Evolutionary conservation across 2,113 vertebrate species (phyloP).

Genomic region (Athene noctua): DNA sequence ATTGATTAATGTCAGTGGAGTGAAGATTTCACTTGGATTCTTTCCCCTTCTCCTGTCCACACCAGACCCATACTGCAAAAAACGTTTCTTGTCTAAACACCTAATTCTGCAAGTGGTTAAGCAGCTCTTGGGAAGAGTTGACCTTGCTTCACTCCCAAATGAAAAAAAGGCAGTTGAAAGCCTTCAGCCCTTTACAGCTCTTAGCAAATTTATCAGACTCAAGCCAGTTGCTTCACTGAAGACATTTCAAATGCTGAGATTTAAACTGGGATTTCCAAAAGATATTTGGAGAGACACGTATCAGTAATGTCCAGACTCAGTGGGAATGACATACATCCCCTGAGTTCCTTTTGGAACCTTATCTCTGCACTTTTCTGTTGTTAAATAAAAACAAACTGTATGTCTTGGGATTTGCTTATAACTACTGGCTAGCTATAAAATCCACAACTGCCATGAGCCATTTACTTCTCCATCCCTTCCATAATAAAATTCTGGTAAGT

Average conservation of each 20-base stretch:
- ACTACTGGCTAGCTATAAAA: not conserved
- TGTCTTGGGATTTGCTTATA: not conserved
- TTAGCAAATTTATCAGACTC: not conserved
- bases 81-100: not conserved
- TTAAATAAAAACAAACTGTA: not conserved
- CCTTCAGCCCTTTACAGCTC: not conserved
- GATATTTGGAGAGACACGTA: not conserved
- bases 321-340: not conserved
- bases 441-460: not conserved
- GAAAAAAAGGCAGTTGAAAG: not conserved
- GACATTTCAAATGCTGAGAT: not conserved
- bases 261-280: not conserved
- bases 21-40: not conserved
- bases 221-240: not conserved
- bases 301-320: accelerated
- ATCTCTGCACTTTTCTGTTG: not conserved
- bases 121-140: not conserved
- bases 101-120: not conserved
- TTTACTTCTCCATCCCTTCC: not conserved
- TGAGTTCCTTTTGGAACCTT: not conserved
- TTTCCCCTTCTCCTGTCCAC: not conserved
- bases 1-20: not conserved
- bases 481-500: slow-evolving; percentile 1
- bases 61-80: not conserved
- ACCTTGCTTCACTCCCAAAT: not conserved